Evolutionary conservation across 2,888 invertebrate genomes (phyloP).

Genomic region (Cremastinae sp.): DNA sequence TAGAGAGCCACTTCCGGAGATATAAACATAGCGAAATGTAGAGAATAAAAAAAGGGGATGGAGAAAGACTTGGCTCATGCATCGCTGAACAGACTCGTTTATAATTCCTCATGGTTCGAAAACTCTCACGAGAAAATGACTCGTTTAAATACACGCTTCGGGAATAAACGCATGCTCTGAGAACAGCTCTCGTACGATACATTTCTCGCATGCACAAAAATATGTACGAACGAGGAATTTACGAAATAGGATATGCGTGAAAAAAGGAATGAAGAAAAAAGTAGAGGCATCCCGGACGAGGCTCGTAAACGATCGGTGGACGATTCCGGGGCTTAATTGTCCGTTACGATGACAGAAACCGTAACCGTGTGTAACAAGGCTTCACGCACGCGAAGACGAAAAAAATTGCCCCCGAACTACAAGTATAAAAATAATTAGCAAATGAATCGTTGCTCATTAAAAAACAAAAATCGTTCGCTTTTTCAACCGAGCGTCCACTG

Average conservation of each 20-base stretch:
- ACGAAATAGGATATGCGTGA: not conserved
- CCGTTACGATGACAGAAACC: conserved; percentile 42
- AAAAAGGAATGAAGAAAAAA: conserved; percentile 15
- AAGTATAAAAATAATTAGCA: not conserved
- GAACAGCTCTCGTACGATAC: conserved; percentile 18
- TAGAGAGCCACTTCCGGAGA: conserved; percentile 33
- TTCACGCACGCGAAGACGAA: conserved; percentile 9
- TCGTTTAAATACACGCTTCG: conserved; percentile 43
- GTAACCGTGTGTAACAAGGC: not conserved
- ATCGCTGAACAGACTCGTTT: conserved; percentile 50
- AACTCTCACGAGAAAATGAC: conserved; percentile 40
- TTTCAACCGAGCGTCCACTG: not conserved
- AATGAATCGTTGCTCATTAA: not conserved
- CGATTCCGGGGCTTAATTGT: conserved; percentile 60
- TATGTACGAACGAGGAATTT: not conserved
- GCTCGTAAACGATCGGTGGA: conserved; percentile 52
- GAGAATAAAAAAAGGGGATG: not conserved
- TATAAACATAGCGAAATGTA: conserved; percentile 39
- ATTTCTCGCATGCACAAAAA: not conserved
- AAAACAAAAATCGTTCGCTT: not conserved
- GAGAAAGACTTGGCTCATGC: conserved; percentile 30
- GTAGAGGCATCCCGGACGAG: conserved; percentile 37
- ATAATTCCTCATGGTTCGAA: conserved; percentile 20
- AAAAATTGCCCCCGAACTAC: not conserved
- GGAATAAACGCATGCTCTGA: conserved; percentile 40